Conservation (phyloP, 2,888 invertebrate species). For the Drosophila fungiperda region DNA sequence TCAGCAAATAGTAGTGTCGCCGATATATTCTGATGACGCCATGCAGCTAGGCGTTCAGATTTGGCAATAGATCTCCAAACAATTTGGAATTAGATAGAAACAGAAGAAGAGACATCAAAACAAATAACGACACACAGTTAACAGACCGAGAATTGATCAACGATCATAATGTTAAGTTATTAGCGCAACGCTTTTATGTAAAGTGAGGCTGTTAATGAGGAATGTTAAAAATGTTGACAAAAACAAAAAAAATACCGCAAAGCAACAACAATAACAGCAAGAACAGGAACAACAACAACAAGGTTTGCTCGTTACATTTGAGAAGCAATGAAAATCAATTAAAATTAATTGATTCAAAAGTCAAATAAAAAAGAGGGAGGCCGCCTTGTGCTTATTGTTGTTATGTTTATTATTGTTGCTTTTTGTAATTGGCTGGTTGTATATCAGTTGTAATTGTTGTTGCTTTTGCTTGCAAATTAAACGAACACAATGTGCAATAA, state of each 20-base stretch:
- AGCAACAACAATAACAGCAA: slow-evolving; percentile 28
- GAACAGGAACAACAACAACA: slow-evolving; percentile 33
- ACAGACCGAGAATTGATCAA: slow-evolving; percentile 16
- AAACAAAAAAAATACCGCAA: slow-evolving; percentile 10
- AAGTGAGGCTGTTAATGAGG: slow-evolving; percentile 47
- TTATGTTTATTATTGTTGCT: slow-evolving; percentile 14
- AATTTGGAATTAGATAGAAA: slow-evolving; percentile 3
- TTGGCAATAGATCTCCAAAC: slow-evolving; percentile 8
- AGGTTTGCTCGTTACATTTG: slow-evolving; percentile 58
- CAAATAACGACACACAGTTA: slow-evolving; percentile 14
- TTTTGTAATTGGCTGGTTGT: slow-evolving; percentile 42
- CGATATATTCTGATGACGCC: slow-evolving; percentile 37
- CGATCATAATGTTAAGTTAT: slow-evolving; percentile 32
- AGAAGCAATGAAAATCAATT: slow-evolving; percentile 82
- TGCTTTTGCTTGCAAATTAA: slow-evolving; percentile 60
- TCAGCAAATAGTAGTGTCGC: slow-evolving; percentile 19
- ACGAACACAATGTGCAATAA: slow-evolving; percentile 77
- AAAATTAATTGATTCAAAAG: slow-evolving; percentile 80
- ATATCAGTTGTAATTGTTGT: slow-evolving; percentile 39
- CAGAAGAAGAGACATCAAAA: neutral
- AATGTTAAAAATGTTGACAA: slow-evolving; percentile 39
- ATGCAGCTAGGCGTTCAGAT: slow-evolving; percentile 6
- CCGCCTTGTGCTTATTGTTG: slow-evolving; percentile 34
- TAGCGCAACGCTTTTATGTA: slow-evolving; percentile 38
- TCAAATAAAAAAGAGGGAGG: slow-evolving; percentile 65